Base-by-base conservation (phyloP, 2,113 vertebrate genomes). In the Pithys albifrons region DNA sequence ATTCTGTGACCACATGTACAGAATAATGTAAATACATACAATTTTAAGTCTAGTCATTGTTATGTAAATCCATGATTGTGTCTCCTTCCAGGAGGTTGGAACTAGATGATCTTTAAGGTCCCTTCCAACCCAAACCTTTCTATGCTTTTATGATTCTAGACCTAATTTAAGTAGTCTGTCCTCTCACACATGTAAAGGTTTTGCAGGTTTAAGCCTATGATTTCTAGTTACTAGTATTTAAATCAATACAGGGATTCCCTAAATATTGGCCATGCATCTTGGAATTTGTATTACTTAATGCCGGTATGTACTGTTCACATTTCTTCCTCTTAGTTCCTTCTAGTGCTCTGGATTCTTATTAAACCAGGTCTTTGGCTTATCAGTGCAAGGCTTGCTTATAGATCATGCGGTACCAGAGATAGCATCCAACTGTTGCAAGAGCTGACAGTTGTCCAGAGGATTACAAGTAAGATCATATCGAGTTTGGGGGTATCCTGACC, bases 381-480 rank as follows among this genome's bases (percentile, higher is more conserved):
- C 87, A 93, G 15, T 77, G 75, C 80, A 76, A 97, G 94, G 89
- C 71, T 96, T 86, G 86, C 97, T 96, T 96, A 96, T 85, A 98
- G 97, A 97, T 97, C 46, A 10, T 85, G 95, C 20, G 25, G 88
- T 91, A 95, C 93, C 94, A 94, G 94, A 97, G 96, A 97, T 91
- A 97, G 95, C 94, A 97, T 96, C 97, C 96, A 98, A 97, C 96
- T 97, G 96, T 97, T 96, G 97, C 97, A 92, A 95, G 95, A 95
- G 95, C 95, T 98, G 96, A 98, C 98, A 98, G 96, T 98, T 97
- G 97, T 98, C 96, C 97, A 92, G 97, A 96, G 96, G 93, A 97
- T 98, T 98, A 97, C 95, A 95, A 81, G 94, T 95, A 92, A 97
- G 95, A 97, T 97, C 96, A 97, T 92, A 94, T 89, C 39, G 79